A percentile compares a stretch with the other conserved stretches of the same genome.
Evolutionary conservation across 2,797 vertebrate species (phyloP).

Genomic region (Gymnocypris eckloni): DNA sequence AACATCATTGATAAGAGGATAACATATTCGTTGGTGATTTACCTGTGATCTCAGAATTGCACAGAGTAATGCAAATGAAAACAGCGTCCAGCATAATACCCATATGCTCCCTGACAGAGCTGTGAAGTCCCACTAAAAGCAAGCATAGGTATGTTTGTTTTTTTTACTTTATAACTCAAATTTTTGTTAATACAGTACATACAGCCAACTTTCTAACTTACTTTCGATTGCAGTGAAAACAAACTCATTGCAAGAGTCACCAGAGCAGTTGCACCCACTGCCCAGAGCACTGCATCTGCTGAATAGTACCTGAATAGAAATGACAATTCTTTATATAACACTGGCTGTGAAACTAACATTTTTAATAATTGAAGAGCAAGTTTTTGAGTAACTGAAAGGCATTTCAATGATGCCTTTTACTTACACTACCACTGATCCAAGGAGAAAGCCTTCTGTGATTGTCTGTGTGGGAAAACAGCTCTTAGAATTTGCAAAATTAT

Average conservation of each 20-base stretch:
- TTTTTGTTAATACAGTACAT: neutral
- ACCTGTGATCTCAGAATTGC: constrained; percentile 79
- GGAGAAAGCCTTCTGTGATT: constrained; percentile 79
- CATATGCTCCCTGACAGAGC: constrained; percentile 70
- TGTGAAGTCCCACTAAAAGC: constrained; percentile 85
- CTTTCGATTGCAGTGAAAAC: constrained; percentile 86
- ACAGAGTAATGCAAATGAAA: constrained; percentile 79
- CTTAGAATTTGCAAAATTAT: constrained; percentile 8
- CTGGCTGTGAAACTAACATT: constrained; percentile 37
- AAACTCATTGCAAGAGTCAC: constrained; percentile 78
- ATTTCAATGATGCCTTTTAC: constrained; percentile 66
- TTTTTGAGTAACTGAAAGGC: constrained; percentile 47
- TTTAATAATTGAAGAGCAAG: constrained; percentile 54
- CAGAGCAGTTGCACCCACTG: constrained; percentile 77
- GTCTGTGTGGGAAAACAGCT: constrained; percentile 70
- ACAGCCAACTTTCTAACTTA: constrained; percentile 59
- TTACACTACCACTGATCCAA: constrained; percentile 82
- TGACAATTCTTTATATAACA: neutral
- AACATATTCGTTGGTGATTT: constrained; percentile 36
- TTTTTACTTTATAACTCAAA: neutral
- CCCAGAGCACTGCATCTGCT: constrained; percentile 81
- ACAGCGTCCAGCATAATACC: constrained; percentile 69
- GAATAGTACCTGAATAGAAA: constrained; percentile 74
- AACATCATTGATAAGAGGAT: neutral
- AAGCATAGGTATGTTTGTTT: neutral